phyloP scores from a whole-genome alignment of 2,113 vertebrate species.

The Bettongia penicillata region DNA sequence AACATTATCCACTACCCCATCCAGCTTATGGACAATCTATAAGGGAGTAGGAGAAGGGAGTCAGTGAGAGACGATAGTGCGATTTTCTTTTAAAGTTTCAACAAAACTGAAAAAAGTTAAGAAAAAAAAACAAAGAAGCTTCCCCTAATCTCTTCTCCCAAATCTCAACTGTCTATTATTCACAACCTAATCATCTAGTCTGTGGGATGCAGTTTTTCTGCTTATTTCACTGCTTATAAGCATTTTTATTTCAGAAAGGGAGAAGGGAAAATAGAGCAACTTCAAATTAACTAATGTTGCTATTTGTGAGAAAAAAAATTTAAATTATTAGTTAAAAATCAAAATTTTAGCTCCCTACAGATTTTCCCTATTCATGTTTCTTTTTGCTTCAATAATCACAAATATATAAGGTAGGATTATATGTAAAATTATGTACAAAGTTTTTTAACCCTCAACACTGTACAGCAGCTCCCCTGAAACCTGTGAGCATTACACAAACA shows the following conservation, averaged over 20 bases:
- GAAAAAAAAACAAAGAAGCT: no score
- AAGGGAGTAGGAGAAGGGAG: no score
- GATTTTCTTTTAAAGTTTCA: no score
- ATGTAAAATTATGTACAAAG: background rate
- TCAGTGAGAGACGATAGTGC: no score
- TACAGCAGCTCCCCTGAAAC: background rate
- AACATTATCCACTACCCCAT: background rate
- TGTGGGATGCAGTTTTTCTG: no score
- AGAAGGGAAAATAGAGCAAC: background rate
- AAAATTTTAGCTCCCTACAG: background rate
- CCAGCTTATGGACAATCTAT: no score
- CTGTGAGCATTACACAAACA: background rate
- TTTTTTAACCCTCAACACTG: background rate
- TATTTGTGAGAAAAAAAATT: background rate
- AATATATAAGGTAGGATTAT: background rate
- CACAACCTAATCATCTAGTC: no score
- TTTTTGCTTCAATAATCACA: background rate
- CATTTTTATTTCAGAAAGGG: background rate
- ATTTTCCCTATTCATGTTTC: constrained; percentile 2
- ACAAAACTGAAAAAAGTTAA: no score
- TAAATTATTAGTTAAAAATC: background rate
- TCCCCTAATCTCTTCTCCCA: no score
- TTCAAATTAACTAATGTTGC: background rate
- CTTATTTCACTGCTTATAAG: background rate
- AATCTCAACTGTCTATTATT: no score